Evolutionary conservation across 1,140 invertebrate species (phyloP), one percentile per base, ranked within the genome.

Genomic region (Cyphomyrmex costatus): DNA sequence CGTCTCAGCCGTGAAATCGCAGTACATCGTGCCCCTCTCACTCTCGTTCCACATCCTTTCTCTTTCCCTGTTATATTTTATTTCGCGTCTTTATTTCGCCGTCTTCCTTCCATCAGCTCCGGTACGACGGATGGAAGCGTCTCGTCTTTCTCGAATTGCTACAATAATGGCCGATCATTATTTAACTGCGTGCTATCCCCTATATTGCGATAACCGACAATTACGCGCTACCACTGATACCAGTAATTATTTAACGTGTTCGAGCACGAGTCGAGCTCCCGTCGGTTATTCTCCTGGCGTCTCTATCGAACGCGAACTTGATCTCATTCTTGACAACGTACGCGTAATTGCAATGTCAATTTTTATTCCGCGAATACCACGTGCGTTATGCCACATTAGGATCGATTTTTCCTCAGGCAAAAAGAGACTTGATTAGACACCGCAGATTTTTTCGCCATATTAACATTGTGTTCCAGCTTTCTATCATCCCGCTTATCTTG

Each of bases 1-100:
- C 33, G 82, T 42, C 30, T 61, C 84, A 89, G 60, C 70, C 86
- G 84, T 89, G 84, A 82, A 89, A 87, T 83, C 78, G 82, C 77
- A 73, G 30, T 60, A 51, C 24, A 21, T 60, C 53, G 12, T 49
- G n/a, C 10, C 21, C 42, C 86, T 56, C 36, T 90, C 73, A 24
- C 84, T 70, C 46, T 86, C 53, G 79, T 56, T 73, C 16, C 8
- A 1, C 12, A 12, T 73, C 21, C n/a, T 77, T 83, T 68, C 76
- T 33, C 46, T 51, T 61, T 86, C 8, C 68, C 24, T 65, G 10
- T 8, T 63, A 49, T 24, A 21, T 24, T 74, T 74, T 30, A 16
- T 79, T 53, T 51, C 36, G 36, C 19, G 30, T 51, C 5, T 74
- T 61, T 30, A n/a, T 36, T 56, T 58, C 56, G 6, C 4, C 49